Percentiles rank a stretch among this genome's conserved stretches.
Conservation (phyloP, 30 jellyfish, hydroid and myxozoan species). For the Sanderia malayensis region DNA sequence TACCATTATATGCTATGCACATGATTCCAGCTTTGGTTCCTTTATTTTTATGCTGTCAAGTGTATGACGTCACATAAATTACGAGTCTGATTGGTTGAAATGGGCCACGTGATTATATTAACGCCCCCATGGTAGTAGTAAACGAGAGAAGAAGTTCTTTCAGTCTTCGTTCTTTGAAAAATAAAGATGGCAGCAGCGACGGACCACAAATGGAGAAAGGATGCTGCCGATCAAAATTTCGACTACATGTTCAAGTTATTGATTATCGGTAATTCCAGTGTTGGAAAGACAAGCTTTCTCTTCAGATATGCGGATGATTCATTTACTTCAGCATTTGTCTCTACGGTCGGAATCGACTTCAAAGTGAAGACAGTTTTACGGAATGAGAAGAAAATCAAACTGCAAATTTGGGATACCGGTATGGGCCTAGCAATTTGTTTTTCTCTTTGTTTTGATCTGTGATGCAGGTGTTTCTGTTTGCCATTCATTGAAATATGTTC, state of each 20-base stretch:
- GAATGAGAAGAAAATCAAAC: conserved; percentile 90
- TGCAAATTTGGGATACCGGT: conserved; percentile 99
- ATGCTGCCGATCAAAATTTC: conserved; percentile 98
- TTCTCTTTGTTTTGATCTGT: conserved; percentile 11
- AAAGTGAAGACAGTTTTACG: conserved; percentile 94
- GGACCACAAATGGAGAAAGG: conserved; percentile 92
- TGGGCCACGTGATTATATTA: neutral
- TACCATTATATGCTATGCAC: no score
- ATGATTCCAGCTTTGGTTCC: no score
- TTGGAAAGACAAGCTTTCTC: conserved; percentile 95
- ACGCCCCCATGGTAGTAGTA: no score
- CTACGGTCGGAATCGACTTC: conserved; percentile 97
- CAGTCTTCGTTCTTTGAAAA: neutral
- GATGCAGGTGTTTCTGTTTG: conserved; percentile 42
- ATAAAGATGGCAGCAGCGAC: conserved; percentile 90
- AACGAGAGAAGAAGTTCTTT: neutral
- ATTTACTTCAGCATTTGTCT: conserved; percentile 95
- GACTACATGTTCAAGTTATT: conserved; percentile 92
- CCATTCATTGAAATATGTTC: neutral
- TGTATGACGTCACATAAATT: no score
- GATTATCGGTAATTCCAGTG: conserved; percentile 92
- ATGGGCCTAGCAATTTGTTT: conserved; percentile 17
- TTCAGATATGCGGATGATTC: conserved; percentile 96
- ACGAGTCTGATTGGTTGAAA: neutral
- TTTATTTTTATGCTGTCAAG: no score